Evolutionary conservation across 1,140 invertebrate genomes (phyloP).

Genomic region (Metaphire vulgaris): DNA sequence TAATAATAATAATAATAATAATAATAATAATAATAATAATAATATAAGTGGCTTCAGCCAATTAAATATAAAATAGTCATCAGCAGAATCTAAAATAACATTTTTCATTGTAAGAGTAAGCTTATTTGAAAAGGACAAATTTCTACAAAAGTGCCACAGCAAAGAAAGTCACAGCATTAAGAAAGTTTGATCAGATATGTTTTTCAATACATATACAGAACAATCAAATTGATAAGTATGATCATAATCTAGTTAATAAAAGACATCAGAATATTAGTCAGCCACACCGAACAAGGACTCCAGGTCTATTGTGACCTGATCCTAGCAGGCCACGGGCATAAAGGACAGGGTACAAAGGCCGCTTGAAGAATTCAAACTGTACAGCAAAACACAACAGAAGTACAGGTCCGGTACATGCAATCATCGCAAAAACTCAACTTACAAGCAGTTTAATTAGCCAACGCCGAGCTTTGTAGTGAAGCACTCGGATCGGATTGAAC

Average conservation of each 20-base stretch:
- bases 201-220: too few species aligned
- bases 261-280: too few species aligned
- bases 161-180: too few species aligned
- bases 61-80: neutral
- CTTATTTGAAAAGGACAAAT: neutral
- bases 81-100: too few species aligned
- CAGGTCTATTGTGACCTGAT: too few species aligned
- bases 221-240: too few species aligned
- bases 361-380: neutral
- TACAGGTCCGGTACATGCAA: neutral
- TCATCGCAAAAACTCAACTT: too few species aligned
- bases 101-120: neutral
- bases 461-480: constrained; percentile 76
- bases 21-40: neutral
- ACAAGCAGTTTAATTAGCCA: constrained; percentile 59
- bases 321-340: too few species aligned
- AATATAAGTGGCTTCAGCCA: neutral
- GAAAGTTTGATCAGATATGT: too few species aligned
- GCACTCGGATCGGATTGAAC: constrained; percentile 85
- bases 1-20: constrained; percentile 7
- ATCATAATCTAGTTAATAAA: too few species aligned
- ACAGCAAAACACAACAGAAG: neutral
- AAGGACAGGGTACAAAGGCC: neutral
- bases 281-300: too few species aligned
- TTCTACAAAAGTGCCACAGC: neutral